These are phyloP conservation scores for Drosophila cardini DNA, from an alignment of 1,140 invertebrate genomes.

Conservation along the genomic window DNA sequence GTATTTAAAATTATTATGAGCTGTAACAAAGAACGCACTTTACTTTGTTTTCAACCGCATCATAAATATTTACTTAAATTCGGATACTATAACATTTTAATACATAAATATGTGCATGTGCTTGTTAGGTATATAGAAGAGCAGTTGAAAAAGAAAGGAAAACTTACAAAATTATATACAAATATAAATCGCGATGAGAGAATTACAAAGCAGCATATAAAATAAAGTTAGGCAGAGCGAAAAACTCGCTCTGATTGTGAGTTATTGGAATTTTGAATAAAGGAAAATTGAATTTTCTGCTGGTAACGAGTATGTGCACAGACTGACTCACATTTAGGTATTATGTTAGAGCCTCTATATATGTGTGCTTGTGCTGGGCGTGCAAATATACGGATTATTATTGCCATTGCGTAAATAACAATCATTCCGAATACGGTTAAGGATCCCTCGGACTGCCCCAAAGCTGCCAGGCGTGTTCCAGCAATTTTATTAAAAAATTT, in stretches of 20 bases:
- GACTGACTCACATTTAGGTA: constrained; percentile 32
- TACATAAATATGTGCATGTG: background rate
- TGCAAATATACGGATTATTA: constrained; percentile 77
- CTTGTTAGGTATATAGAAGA: background rate
- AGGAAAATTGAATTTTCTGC: constrained; percentile 68
- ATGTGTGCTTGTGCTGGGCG: constrained; percentile 35
- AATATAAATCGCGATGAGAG: constrained; percentile 40
- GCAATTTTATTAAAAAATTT: constrained; percentile 79
- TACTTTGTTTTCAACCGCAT: no score
- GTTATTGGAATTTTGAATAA: constrained; percentile 70
- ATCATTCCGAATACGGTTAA: constrained; percentile 69
- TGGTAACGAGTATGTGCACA: constrained; percentile 29
- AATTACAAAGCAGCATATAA: constrained; percentile 25
- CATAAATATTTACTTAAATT: no score
- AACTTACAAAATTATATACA: constrained; percentile 15
- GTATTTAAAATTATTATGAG: no score
- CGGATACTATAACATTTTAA: background rate
- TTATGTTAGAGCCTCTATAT: constrained; percentile 8
- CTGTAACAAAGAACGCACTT: no score
- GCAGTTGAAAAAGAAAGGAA: constrained; percentile 17
- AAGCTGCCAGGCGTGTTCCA: constrained; percentile 2
- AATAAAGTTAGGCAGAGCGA: constrained; percentile 35
- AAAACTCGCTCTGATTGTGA: constrained; percentile 50
- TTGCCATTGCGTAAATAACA: constrained; percentile 83
- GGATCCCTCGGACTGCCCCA: constrained; percentile 20